phyloP scores from a whole-genome alignment of 1,140 invertebrate species.

The Tetramorium simillimum region DNA sequence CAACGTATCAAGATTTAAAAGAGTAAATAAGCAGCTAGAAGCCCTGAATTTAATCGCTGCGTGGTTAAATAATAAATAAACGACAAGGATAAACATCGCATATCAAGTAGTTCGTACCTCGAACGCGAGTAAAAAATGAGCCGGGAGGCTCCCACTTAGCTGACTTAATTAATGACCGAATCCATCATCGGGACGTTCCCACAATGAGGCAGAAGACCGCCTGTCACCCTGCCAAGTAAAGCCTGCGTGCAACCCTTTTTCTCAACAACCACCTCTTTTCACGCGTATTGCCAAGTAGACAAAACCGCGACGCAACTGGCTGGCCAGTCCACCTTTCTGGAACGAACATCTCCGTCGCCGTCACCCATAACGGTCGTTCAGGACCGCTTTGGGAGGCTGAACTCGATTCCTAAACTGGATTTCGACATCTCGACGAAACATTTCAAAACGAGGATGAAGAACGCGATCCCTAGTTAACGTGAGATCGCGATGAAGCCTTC shows the following conservation, averaged over 20 bases:
- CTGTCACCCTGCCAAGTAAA: slow-evolving; percentile 7
- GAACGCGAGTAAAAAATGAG: slow-evolving; percentile 60
- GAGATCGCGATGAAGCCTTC: neutral
- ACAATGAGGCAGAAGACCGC: slow-evolving; percentile 44
- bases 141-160: slow-evolving; percentile 44
- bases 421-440: slow-evolving; percentile 71
- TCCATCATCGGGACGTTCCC: slow-evolving; percentile 62
- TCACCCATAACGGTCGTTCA: slow-evolving; percentile 75
- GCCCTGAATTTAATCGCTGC: slow-evolving; percentile 38
- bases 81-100: neutral
- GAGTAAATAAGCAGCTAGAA: neutral
- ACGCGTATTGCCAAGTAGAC: slow-evolving; percentile 58
- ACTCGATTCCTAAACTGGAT: slow-evolving; percentile 85
- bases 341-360: slow-evolving; percentile 39
- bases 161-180: slow-evolving; percentile 61
- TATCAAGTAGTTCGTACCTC: slow-evolving; percentile 51
- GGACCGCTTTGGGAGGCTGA: slow-evolving; percentile 82
- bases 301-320: slow-evolving; percentile 69
- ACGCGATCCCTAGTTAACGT: neutral
- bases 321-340: slow-evolving; percentile 35
- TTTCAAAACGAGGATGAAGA: slow-evolving; percentile 46
- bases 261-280: slow-evolving; percentile 48
- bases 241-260: slow-evolving; percentile 57
- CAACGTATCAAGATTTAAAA: slow-evolving; percentile 31
- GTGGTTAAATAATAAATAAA: slow-evolving; percentile 32